Conservation (phyloP, 2,888 invertebrate species). For the Platycnemis pennipes region DNA sequence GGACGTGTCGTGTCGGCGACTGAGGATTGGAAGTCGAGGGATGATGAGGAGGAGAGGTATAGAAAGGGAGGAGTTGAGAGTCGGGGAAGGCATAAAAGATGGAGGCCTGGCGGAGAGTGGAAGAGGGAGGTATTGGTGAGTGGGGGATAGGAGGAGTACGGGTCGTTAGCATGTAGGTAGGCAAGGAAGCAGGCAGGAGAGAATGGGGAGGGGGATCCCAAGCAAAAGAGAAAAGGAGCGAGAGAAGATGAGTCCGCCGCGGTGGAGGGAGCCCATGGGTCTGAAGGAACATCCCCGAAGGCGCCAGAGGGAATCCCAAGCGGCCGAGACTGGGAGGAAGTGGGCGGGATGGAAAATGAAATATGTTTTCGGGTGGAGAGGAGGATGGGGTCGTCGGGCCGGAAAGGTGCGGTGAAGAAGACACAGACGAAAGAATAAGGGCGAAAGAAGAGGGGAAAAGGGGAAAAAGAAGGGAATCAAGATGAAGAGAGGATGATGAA, state of each 20-base stretch:
- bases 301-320: conserved; percentile 49
- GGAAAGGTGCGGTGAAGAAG: too few relatives aligned
- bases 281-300: conserved; percentile 40
- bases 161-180: background rate
- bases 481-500: too few relatives aligned
- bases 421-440: too few relatives aligned
- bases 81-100: background rate
- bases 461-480: too few relatives aligned
- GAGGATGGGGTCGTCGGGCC: background rate
- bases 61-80: background rate
- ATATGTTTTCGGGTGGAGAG: conserved; percentile 29
- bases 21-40: background rate
- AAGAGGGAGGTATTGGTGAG: background rate
- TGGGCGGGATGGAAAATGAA: conserved; percentile 61
- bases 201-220: background rate
- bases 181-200: background rate
- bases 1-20: conserved; percentile 25
- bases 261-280: background rate
- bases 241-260: background rate
- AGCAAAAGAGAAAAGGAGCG: background rate
- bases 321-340: conserved; percentile 42
- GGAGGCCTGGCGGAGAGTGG: background rate
- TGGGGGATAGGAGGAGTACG: background rate
- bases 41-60: background rate
- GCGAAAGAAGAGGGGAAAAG: too few relatives aligned